These are phyloP conservation scores for Choreutis nemorana DNA, from an alignment of 2,888 invertebrate genomes.

Conservation along the genomic window DNA sequence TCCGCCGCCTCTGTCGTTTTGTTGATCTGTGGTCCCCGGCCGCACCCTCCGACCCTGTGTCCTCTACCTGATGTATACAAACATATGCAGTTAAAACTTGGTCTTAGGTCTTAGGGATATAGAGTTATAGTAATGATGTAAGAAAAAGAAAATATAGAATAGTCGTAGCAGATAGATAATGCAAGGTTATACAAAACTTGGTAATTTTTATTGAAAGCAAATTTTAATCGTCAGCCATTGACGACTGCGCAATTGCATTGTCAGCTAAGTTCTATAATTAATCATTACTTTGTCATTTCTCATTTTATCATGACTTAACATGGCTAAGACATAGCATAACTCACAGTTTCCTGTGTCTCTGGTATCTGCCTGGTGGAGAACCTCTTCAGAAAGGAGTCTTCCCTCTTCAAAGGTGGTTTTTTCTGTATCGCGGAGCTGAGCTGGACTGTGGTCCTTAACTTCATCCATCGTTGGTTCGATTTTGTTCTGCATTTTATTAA, in stretches of 20 bases:
- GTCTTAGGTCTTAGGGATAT: background rate
- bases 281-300: too few relatives aligned
- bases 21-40: constrained; percentile 63
- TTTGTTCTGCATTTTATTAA: constrained; percentile 74
- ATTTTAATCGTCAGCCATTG: too few relatives aligned
- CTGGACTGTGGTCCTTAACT: constrained; percentile 92
- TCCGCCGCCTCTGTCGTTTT: constrained; percentile 70
- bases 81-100: background rate
- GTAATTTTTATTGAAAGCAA: too few relatives aligned
- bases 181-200: background rate
- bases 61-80: constrained; percentile 55
- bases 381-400: constrained; percentile 91
- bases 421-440: constrained; percentile 89
- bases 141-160: background rate
- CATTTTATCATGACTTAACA: too few relatives aligned
- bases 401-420: constrained; percentile 88
- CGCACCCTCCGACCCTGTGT: constrained; percentile 74
- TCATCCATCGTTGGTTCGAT: constrained; percentile 96
- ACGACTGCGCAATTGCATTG: too few relatives aligned
- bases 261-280: too few relatives aligned
- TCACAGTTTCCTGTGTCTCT: constrained; percentile 82
- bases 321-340: constrained; percentile 16
- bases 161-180: background rate
- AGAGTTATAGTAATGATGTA: background rate
- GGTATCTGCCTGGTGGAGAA: constrained; percentile 94